Evolutionary conservation across 2,888 invertebrate genomes (phyloP).

Genomic region (Pherbina coryleti): DNA sequence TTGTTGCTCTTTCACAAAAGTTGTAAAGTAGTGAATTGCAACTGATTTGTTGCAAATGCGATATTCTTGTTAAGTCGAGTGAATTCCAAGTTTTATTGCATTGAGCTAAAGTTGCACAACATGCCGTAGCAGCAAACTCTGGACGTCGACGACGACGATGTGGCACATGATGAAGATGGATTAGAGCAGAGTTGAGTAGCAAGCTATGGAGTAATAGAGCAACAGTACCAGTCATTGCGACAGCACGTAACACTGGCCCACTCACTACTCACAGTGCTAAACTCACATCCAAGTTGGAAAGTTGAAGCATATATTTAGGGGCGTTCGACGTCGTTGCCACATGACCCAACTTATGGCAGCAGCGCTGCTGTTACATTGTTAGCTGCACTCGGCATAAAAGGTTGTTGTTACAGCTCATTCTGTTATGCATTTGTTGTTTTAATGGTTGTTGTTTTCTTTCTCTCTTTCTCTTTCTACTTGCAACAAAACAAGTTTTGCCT

Average conservation of each 20-base stretch:
- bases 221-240: not conserved
- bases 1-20: slow-evolving; percentile 20
- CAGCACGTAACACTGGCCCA: slow-evolving; percentile 23
- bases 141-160: not conserved
- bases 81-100: slow-evolving; percentile 41
- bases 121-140: not conserved
- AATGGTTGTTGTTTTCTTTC: not conserved
- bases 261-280: slow-evolving; percentile 28
- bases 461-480: no score
- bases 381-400: not conserved
- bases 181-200: slow-evolving; percentile 3
- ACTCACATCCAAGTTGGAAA: not conserved
- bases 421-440: not conserved
- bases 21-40: slow-evolving; percentile 40
- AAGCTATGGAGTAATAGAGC: slow-evolving; percentile 16
- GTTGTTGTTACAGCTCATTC: not conserved
- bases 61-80: slow-evolving; percentile 47
- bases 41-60: slow-evolving; percentile 46
- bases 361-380: not conserved
- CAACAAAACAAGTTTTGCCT: no score
- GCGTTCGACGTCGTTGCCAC: not conserved
- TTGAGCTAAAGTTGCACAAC: slow-evolving; percentile 27
- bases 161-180: slow-evolving; percentile 28
- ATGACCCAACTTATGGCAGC: not conserved
- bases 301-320: slow-evolving; percentile 11